Evolutionary conservation across 2,113 vertebrate genomes (phyloP).

Genomic region (Felis chaus): DNA sequence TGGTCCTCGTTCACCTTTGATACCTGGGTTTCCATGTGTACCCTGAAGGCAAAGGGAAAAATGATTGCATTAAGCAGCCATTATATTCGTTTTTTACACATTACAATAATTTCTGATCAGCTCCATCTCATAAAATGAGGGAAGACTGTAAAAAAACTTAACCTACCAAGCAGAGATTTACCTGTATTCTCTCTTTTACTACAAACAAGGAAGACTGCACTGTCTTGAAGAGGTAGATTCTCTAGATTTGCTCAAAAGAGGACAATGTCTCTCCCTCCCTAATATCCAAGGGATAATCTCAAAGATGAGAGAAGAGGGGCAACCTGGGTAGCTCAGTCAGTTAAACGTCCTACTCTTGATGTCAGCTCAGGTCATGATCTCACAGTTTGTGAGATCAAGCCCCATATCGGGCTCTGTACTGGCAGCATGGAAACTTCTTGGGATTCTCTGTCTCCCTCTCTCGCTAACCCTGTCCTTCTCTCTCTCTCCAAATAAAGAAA

Average conservation of each 20-base stretch:
- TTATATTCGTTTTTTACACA: neutral
- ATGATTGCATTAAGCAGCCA: neutral
- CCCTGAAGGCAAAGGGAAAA: constrained; percentile 76
- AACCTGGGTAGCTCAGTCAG: too few species aligned
- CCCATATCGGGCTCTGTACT: too few species aligned
- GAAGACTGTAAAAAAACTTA: neutral
- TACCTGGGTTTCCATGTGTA: constrained; percentile 75
- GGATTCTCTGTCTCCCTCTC: too few species aligned
- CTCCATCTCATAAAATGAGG: neutral
- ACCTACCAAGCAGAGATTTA: neutral
- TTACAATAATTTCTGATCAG: neutral
- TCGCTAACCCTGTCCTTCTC: too few species aligned
- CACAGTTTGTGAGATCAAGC: too few species aligned
- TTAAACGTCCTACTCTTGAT: too few species aligned
- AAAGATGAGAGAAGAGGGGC: neutral
- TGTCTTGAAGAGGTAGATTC: neutral
- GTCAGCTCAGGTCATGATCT: too few species aligned
- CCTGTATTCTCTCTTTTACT: neutral
- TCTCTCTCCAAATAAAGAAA: too few species aligned
- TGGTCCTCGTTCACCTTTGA: constrained; percentile 82
- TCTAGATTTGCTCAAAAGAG: neutral
- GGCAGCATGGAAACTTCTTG: too few species aligned
- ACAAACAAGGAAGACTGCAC: neutral
- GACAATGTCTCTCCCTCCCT: neutral
- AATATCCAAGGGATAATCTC: neutral